phyloP scores from a whole-genome alignment of 2,888 invertebrate genomes.

The Diploptera punctata region DNA sequence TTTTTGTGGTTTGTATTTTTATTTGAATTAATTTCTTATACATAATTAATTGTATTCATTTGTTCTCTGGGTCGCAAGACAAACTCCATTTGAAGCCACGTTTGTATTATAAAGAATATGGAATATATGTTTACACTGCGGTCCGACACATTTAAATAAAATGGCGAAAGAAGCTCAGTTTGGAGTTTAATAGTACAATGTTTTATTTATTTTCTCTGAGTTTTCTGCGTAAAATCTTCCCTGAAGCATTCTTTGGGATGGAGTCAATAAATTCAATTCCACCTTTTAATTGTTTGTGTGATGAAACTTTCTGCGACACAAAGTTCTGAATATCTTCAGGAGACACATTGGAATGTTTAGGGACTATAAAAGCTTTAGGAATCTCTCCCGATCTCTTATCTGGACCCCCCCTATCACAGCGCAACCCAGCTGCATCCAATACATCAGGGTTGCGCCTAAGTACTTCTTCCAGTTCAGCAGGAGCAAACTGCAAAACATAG shows the following conservation, averaged over 20 bases:
- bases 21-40: too few species aligned
- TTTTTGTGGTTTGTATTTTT: too few species aligned
- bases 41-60: too few species aligned
- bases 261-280: slow-evolving; percentile 75
- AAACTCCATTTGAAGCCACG: too few species aligned
- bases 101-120: too few species aligned
- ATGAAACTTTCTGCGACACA: slow-evolving; percentile 64
- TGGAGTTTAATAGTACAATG: too few species aligned
- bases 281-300: slow-evolving; percentile 76
- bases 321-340: slow-evolving; percentile 55
- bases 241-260: slow-evolving; percentile 79
- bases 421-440: slow-evolving; percentile 81
- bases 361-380: slow-evolving; percentile 76
- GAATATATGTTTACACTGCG: too few species aligned
- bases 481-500: slow-evolving; percentile 76
- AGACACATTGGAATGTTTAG: slow-evolving; percentile 57
- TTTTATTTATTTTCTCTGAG: slow-evolving; percentile 57
- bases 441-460: slow-evolving; percentile 75
- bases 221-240: slow-evolving; percentile 76
- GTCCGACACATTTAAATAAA: too few species aligned
- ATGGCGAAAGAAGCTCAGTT: too few species aligned
- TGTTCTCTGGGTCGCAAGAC: too few species aligned
- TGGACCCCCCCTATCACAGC: too few species aligned
- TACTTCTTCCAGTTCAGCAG: slow-evolving; percentile 84
- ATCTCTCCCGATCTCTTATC: slow-evolving; percentile 73